Evolutionary conservation across 2,113 vertebrate genomes (phyloP), one percentile per base, ranked within the genome.

Genomic region (Periophthalmodon schlosseri): DNA sequence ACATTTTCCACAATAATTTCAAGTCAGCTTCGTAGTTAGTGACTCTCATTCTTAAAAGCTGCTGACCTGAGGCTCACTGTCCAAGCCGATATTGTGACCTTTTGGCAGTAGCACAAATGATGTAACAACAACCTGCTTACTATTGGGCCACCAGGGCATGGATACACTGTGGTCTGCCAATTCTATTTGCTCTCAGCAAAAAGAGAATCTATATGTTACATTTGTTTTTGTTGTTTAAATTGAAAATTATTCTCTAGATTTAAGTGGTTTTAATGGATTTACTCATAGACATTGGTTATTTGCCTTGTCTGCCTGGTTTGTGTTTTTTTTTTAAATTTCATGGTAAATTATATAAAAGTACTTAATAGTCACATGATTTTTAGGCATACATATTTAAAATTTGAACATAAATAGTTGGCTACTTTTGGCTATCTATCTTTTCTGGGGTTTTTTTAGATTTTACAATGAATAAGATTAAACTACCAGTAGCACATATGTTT

Each of bases 91-190:
- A 44, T 15, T 44, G 63, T 47, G 64, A 73, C 70, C 73, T 73
- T 28, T 10, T 82, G 76, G 74, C 28, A 23, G 54, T 64, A 47
- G 46, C 61, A 58, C 72, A 63, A 56, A 28, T 79, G 72, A 86
- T 85, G 78, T 77, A 54, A 54, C 52, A 86, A 87, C 70, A 82
- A 83, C 75, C 79, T 16, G 81, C 66, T 66, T 82, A 71, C 47
- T 68, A 54, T 64, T 44, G 61, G 64, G 76, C 34, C 46, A 13
- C 49, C 16, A 21, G 7, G 58, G 63, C 44, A 16, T 14, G 47
- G 14, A 56, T n/a, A 72, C 81, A 70, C 44, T 70, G 80, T 28
- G 2, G 70, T 70, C 72, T 73, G 67, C 77, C 54, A 21, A 57
- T 12, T 21, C 54, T 23, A 1, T 23, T 52, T 16, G 5, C 16